These are phyloP conservation scores for Aphis gossypii DNA, from an alignment of 1,140 invertebrate genomes.

Conservation along the genomic window DNA sequence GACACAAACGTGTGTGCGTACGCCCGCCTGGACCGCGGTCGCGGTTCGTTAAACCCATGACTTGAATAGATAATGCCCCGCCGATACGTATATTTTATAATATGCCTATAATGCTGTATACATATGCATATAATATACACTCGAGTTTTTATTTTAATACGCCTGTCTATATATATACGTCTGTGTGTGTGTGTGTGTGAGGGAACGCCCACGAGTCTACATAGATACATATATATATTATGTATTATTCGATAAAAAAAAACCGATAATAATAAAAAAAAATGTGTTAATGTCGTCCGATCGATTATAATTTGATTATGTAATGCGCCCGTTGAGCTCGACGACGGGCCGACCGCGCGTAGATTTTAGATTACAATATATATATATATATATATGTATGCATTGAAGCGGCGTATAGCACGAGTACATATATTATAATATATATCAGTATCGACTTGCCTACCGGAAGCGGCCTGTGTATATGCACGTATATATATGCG, in stretches of 20 bases:
- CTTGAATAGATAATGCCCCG: conserved; percentile 12
- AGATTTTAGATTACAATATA: neutral
- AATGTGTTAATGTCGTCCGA: conserved; percentile 25
- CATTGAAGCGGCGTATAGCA: no score
- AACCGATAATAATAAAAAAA: neutral
- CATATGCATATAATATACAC: neutral
- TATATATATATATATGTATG: neutral
- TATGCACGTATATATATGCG: neutral
- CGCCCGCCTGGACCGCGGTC: conserved; percentile 3
- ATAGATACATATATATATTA: neutral
- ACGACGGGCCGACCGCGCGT: neutral
- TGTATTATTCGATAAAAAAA: conserved; percentile 19
- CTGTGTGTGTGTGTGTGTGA: neutral
- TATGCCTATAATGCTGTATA: neutral
- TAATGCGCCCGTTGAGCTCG: neutral
- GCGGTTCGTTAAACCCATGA: conserved; percentile 25
- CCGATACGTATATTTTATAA: neutral
- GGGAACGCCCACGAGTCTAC: conserved; percentile 24
- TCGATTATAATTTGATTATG: conserved; percentile 28
- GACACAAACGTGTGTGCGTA: neutral
- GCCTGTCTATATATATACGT: neutral
- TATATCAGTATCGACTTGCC: neutral
- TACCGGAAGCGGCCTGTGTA: neutral
- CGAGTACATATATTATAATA: neutral
- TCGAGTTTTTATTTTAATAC: conserved; percentile 9